Percentiles rank a stretch among this genome's conserved stretches.
phyloP scores from a whole-genome alignment of 1,140 invertebrate genomes.

The Amyelois transitella region DNA sequence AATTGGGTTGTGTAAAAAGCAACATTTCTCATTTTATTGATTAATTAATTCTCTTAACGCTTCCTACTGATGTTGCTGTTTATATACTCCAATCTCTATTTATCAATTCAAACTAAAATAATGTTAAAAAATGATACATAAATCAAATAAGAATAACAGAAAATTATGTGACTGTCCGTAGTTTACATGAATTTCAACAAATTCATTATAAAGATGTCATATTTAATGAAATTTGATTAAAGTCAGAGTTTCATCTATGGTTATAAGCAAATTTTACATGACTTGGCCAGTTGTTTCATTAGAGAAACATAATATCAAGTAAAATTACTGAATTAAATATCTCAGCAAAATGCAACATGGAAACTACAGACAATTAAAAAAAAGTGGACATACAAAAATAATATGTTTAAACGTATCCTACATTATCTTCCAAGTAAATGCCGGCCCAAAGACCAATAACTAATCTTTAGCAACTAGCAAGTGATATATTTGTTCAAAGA shows the following conservation, averaged over 20 bases:
- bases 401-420: background rate
- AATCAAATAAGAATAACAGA: background rate
- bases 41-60: background rate
- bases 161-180: background rate
- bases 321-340: background rate
- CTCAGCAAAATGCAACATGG: background rate
- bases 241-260: too few species aligned
- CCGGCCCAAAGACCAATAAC: background rate
- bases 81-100: background rate
- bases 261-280: too few species aligned
- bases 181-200: background rate
- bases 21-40: background rate
- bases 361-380: background rate
- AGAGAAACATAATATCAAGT: background rate
- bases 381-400: background rate
- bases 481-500: background rate
- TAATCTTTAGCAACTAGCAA: background rate
- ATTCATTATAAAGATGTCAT: background rate
- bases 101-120: background rate
- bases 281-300: too few species aligned
- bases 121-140: background rate
- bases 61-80: background rate
- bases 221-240: background rate
- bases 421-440: background rate
- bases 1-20: too few species aligned